These are phyloP conservation scores for Parazoanthus atlanticus DNA, from an alignment of 92 coral and sea anemone species.

Conservation along the genomic window DNA sequence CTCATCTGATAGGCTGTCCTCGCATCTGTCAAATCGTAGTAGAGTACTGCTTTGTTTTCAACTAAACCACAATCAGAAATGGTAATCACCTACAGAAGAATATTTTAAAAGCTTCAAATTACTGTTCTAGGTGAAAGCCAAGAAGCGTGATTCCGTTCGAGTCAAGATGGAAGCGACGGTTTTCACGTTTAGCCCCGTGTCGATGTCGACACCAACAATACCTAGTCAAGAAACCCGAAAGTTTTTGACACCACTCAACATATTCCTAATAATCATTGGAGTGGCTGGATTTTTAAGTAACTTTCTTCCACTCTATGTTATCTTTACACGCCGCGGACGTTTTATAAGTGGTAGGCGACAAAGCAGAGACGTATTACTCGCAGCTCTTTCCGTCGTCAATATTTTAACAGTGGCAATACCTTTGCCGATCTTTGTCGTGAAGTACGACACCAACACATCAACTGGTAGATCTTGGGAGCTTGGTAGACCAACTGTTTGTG, in stretches of 20 bases:
- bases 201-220: slow-evolving; percentile 15
- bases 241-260: slow-evolving; percentile 63
- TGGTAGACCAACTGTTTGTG: slow-evolving; percentile 78
- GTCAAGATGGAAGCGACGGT: background rate
- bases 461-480: background rate
- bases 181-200: background rate
- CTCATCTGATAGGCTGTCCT: slow-evolving; percentile 30
- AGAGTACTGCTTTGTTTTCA: slow-evolving; percentile 34
- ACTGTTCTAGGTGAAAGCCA: slow-evolving; percentile 2
- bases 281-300: slow-evolving; percentile 61
- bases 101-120: slow-evolving; percentile 21
- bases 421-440: slow-evolving; percentile 67
- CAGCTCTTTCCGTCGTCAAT: slow-evolving; percentile 69
- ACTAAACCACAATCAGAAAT: slow-evolving; percentile 32
- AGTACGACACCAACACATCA: slow-evolving; percentile 37
- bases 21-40: slow-evolving; percentile 28
- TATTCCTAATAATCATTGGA: slow-evolving; percentile 62
- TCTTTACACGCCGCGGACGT: slow-evolving; percentile 51
- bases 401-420: slow-evolving; percentile 71
- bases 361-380: slow-evolving; percentile 71
- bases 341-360: slow-evolving; percentile 58
- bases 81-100: slow-evolving; percentile 29
- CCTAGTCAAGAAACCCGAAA: slow-evolving; percentile 5
- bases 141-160: background rate
- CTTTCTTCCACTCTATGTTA: slow-evolving; percentile 72